Evolutionary conservation across 2,797 vertebrate genomes (phyloP).

Genomic region (Ctenopoma multispine): DNA sequence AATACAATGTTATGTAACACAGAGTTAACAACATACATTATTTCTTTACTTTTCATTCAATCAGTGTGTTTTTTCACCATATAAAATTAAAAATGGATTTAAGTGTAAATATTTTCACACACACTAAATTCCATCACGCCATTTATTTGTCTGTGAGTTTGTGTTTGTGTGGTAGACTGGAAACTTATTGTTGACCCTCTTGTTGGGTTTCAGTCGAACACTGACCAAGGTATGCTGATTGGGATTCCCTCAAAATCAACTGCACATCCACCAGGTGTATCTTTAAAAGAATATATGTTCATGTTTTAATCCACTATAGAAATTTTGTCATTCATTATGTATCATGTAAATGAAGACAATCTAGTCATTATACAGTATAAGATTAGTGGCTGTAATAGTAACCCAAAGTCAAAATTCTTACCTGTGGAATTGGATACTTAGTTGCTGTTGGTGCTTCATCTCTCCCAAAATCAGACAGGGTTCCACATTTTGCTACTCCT

Average conservation of each 20-base stretch:
- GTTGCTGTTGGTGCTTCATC: conserved; percentile 80
- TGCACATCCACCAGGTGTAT: conserved; percentile 84
- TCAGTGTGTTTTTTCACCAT: too few relatives aligned
- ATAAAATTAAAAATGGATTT: not conserved
- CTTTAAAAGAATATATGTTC: conserved; percentile 72
- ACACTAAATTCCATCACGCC: not conserved
- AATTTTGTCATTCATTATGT: conserved; percentile 3
- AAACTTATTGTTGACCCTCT: conserved; percentile 26
- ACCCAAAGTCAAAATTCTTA: conserved; percentile 56
- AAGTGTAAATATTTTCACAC: conserved; percentile 3
- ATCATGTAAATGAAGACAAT: not conserved
- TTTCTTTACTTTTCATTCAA: too few relatives aligned
- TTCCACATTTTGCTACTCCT: conserved; percentile 88
- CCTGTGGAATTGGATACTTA: conserved; percentile 90
- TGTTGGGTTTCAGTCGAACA: conserved; percentile 14
- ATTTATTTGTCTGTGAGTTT: not conserved
- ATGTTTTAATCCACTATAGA: conserved; percentile 5
- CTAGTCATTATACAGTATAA: not conserved
- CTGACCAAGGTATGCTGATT: conserved; percentile 58
- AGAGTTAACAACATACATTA: not conserved
- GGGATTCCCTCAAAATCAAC: conserved; percentile 85
- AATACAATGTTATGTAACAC: not conserved
- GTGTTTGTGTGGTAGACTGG: not conserved
- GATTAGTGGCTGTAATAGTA: not conserved
- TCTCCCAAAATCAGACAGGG: conserved; percentile 85